A percentile compares a stretch with the other conserved stretches of the same genome.
These are phyloP conservation scores for Orchestia grillus DNA, from an alignment of 1,140 invertebrate genomes.

Conservation along the genomic window DNA sequence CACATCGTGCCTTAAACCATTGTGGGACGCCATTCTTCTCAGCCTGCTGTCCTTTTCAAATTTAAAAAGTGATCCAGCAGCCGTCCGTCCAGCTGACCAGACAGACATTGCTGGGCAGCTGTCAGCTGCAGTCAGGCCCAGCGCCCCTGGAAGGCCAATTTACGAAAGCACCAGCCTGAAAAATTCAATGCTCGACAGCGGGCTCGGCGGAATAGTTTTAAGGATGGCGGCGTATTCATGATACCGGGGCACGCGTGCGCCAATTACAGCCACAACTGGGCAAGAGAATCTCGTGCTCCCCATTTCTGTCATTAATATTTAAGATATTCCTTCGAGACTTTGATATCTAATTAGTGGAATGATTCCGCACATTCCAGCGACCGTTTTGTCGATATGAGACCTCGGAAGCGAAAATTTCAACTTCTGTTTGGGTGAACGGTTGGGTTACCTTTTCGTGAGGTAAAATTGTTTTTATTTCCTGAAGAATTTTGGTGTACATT, in stretches of 20 bases:
- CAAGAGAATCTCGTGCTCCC: neutral
- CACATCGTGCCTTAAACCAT: neutral
- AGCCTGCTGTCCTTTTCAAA: neutral
- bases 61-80: neutral
- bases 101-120: slow-evolving; percentile 5
- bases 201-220: neutral
- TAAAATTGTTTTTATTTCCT: no score
- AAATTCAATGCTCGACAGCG: neutral
- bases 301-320: neutral
- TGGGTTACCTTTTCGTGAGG: no score
- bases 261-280: neutral
- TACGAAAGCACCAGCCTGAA: neutral
- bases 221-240: neutral
- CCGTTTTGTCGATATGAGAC: neutral
- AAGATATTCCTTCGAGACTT: neutral
- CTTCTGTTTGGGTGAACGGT: neutral
- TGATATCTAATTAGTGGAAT: neutral
- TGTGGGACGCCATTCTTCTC: neutral
- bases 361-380: neutral
- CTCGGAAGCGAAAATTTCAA: neutral
- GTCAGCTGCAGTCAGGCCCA: slow-evolving; percentile 3
- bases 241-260: neutral
- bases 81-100: slow-evolving; percentile 3
- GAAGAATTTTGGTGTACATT: no score
- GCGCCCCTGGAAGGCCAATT: neutral